phyloP scores from a whole-genome alignment of 2,113 vertebrate species.

The Platysteira castanea region DNA sequence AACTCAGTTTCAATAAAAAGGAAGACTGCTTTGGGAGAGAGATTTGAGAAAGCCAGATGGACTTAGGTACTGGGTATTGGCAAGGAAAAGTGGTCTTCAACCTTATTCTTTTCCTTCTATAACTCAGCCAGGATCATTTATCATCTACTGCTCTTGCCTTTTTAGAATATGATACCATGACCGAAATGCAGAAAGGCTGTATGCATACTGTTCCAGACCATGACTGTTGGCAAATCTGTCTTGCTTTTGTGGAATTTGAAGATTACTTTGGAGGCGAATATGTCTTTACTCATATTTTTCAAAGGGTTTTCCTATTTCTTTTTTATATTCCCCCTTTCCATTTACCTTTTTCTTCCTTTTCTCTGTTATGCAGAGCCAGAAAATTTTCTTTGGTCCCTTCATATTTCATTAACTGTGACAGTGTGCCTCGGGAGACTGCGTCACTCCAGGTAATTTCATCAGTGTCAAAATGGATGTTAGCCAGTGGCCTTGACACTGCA shows the following conservation, averaged over 20 bases:
- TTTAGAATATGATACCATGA: neutral
- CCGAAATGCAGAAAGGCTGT: rapidly evolving
- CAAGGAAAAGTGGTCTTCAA: neutral
- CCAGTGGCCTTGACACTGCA: conserved; percentile 55
- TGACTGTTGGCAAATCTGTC: neutral
- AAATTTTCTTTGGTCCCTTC: neutral
- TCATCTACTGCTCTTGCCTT: neutral
- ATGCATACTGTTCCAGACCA: neutral
- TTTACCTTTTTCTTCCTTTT: neutral
- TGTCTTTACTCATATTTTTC: neutral
- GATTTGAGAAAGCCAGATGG: neutral
- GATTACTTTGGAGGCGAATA: neutral
- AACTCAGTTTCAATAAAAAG: neutral
- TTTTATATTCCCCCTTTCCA: neutral
- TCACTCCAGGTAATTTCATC: conserved; percentile 63
- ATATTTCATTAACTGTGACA: conserved; percentile 61
- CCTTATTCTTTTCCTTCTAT: neutral
- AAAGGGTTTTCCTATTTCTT: neutral
- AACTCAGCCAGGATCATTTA: neutral
- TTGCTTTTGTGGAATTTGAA: neutral
- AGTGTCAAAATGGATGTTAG: conserved; percentile 61
- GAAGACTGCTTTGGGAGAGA: neutral
- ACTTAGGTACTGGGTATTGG: neutral
- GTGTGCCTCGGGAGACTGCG: neutral
- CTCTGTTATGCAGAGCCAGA: conserved; percentile 1